Percentiles rank a stretch among this genome's conserved stretches.
phyloP scores from a whole-genome alignment of 2,888 invertebrate species.

The Junonia oenone region DNA sequence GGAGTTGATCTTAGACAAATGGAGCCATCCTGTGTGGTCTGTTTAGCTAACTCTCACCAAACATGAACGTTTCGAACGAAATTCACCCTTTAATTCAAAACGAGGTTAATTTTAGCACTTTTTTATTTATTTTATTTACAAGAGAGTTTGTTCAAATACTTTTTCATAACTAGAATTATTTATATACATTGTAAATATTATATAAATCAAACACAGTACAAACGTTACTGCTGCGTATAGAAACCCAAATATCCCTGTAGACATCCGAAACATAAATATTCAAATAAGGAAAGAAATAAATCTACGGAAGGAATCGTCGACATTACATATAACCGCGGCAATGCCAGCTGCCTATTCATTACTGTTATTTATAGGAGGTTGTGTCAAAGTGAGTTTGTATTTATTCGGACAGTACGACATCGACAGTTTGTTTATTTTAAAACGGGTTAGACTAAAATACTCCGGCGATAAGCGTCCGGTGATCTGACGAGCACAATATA shows the following conservation, averaged over 20 bases:
- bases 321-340: conserved; percentile 70
- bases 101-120: not conserved
- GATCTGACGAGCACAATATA: conserved; percentile 52
- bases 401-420: conserved; percentile 57
- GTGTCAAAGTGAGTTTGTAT: conserved; percentile 72
- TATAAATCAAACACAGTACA: not conserved
- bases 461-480: conserved; percentile 66
- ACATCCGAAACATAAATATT: conserved; percentile 66
- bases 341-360: conserved; percentile 72
- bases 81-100: not conserved
- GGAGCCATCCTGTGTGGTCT: conserved; percentile 77
- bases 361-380: conserved; percentile 74
- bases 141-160: not conserved
- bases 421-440: conserved; percentile 70
- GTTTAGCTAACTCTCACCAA: conserved; percentile 62
- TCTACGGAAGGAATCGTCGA: conserved; percentile 64
- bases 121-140: not conserved
- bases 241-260: not conserved
- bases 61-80: conserved; percentile 51
- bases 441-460: conserved; percentile 67
- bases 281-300: conserved; percentile 69
- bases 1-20: conserved; percentile 65
- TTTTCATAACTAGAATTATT: not conserved
- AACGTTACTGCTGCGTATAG: not conserved
- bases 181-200: not conserved